Base-by-base conservation (phyloP, 2,888 invertebrate genomes). In the Lobophora halterata region DNA sequence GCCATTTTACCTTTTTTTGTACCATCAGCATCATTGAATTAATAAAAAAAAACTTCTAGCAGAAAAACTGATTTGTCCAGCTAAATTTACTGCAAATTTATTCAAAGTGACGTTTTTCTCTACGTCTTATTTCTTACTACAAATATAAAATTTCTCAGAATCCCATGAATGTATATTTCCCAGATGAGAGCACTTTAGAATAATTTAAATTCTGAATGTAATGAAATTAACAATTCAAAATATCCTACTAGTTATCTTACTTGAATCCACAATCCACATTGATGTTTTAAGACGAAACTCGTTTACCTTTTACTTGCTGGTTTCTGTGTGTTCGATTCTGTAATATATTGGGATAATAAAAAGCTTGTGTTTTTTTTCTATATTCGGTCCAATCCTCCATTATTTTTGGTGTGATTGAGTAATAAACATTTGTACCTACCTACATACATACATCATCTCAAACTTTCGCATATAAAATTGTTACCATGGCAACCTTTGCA, bases 31-130 rank as follows among this genome's bases (percentile, higher is more conserved):
- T 9, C 19, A 28, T 24, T 9, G 16, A 27, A 27, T 10, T 21
- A 26, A 19, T 25, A 25, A 18, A 14, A 34, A 27, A 12, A 27
- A 18, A 20, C n/a, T 12, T 7, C 12, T 18, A 7, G 5, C 5
- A 10, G 10, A 10, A 7, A 19, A 8, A 16, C 13, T 3, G 34
- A 21, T 26, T 30, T 26, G 7, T 26, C 4, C 21, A 29, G 10
- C 19, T 14, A 14, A 31, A n/a, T 46, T 36, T 37, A 25, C 20
- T 28, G 27, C 10, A 20, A 28, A 39, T 45, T 39, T 45, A 40
- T 45, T 20, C 31, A 25, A 17, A 25, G 9, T 17, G 25, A 21
- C 27, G 34, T 26, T 21, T n/a, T 11, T 33, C 26, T 33, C 16
- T 16, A 14, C 21, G 8, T 27, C 28, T 31, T 33, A 16, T 8